Conservation (phyloP, 2,113 vertebrate genomes). For the Diadophis punctatus region DNA sequence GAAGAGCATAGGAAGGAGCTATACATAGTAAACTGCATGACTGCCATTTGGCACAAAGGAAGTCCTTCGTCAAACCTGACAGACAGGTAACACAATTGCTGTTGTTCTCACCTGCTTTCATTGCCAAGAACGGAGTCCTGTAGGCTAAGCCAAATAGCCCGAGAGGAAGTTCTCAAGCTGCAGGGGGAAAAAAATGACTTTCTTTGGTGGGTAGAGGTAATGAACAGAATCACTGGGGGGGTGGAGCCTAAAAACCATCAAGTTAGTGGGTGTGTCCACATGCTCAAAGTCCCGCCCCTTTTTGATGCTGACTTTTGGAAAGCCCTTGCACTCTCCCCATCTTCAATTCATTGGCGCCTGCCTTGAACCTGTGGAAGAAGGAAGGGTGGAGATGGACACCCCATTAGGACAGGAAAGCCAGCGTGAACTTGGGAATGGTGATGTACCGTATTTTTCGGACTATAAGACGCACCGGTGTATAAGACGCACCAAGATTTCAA, state of each 20-base stretch:
- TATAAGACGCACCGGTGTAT: too few species aligned
- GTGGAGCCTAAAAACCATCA: background rate
- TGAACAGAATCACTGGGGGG: background rate
- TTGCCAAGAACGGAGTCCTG: background rate
- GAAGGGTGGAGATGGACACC: background rate
- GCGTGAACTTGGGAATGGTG: too few species aligned
- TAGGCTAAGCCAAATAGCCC: background rate
- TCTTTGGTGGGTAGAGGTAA: background rate
- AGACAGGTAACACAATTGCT: background rate
- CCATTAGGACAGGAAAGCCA: too few species aligned
- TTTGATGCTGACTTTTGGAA: background rate
- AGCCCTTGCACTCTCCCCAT: background rate
- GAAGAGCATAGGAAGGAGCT: background rate
- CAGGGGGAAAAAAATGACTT: background rate
- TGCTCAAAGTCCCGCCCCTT: background rate
- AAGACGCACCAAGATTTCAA: too few species aligned
- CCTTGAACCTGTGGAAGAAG: background rate
- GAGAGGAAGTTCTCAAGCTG: background rate
- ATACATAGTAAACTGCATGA: background rate
- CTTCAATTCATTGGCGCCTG: background rate
- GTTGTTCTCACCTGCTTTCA: background rate
- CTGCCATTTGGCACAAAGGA: background rate
- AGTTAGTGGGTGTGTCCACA: background rate
- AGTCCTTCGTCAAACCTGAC: background rate
- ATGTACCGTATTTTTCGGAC: too few species aligned